Base-by-base conservation (phyloP, 2,113 vertebrate genomes). In the Urocitellus parryii region DNA sequence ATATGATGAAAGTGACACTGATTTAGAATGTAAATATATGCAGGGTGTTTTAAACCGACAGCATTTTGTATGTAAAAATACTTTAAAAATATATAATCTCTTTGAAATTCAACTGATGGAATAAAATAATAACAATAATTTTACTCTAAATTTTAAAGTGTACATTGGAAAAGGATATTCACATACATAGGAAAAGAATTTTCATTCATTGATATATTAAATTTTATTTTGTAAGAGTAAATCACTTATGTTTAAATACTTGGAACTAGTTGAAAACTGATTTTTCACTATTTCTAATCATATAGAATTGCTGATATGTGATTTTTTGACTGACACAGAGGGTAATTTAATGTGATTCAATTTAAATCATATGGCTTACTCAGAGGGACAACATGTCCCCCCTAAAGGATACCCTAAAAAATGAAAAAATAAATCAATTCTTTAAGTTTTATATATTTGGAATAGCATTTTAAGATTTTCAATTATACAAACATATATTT, bases 1-100 rank as follows among this genome's bases (percentile, higher is more conserved):
- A 97, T 97, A 97, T 89, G 97, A 97, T 93, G 87, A 91, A 96
- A 97, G 79, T 90, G 93, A 97, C 94, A 97, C 94, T 97, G 80
- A 97, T 97, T 97, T 89, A 13, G 65, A 90, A 96, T 97, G 96
- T 97, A 97, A 97, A 97, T 97, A 95, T 96, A 96, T 97, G 82
- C 96, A 96, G 91, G 90, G 80, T 93, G 94, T 93, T 95, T 93
- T 96, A 97, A 96, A 96, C 90, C 8, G 22, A 96, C 97, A 96
- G 95, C 96, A 96, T 95, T 95, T 97, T 95, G 85, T 96, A 96
- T 93, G 84, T 79, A 96, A 97, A 98, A 97, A 93, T 96, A 61
- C 78, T 96, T 96, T 27, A 22, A 94, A 90, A 80, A 91, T 92
- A 72, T 89, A 95, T 39, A 65, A 80, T 86, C 70, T 96, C 93